Percentiles rank a stretch among this genome's conserved stretches.
Evolutionary conservation across 2,797 vertebrate species (phyloP).

Genomic region (Lepus townsendii): DNA sequence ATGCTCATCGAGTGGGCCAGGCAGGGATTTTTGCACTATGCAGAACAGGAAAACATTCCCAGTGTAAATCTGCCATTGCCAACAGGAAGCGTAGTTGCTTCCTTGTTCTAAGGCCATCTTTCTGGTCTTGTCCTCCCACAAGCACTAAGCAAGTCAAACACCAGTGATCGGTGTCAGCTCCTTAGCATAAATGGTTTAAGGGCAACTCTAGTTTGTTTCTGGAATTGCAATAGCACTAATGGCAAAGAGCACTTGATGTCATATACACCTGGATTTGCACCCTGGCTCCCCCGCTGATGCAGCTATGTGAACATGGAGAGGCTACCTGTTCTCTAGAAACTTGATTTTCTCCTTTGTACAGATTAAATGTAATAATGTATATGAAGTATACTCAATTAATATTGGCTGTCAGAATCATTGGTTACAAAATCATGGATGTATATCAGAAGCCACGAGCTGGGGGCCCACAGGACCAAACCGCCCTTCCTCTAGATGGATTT

Average conservation of each 20-base stretch:
- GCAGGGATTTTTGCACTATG: not conserved
- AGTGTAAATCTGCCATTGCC: not conserved
- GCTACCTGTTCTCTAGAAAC: not conserved
- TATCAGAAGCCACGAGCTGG: conserved; percentile 11
- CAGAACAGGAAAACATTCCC: not conserved
- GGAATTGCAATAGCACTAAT: not conserved
- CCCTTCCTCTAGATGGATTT: conserved; percentile 18
- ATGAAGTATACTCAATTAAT: not conserved
- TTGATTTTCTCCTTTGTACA: conserved; percentile 5
- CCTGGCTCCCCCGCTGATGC: not conserved
- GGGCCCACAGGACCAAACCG: not conserved
- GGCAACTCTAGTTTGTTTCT: not conserved
- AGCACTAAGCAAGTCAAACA: not conserved
- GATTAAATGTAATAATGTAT: not conserved
- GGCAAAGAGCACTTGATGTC: not conserved
- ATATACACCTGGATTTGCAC: not conserved
- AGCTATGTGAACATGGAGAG: not conserved
- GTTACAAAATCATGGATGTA: not conserved
- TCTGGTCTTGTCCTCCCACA: not conserved
- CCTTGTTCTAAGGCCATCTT: not conserved
- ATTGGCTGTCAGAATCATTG: not conserved
- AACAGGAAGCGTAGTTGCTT: not conserved
- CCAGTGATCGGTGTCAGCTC: not conserved
- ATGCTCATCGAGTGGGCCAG: too few species aligned
- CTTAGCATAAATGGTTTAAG: not conserved